Percentiles rank a stretch among this genome's conserved stretches.
phyloP scores from a whole-genome alignment of 1,140 invertebrate genomes.

The Trichoplusia ni region DNA sequence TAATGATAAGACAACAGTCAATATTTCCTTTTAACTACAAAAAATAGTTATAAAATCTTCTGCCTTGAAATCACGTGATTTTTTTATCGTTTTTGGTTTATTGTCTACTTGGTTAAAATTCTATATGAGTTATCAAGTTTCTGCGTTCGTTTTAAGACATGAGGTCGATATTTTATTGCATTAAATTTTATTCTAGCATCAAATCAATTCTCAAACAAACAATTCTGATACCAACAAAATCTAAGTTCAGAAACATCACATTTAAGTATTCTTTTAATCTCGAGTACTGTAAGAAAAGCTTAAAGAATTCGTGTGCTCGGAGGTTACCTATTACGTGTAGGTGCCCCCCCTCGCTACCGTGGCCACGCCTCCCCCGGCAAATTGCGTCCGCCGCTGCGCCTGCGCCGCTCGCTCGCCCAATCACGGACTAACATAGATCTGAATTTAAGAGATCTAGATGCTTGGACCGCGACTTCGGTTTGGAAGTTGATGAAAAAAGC shows the following conservation, averaged over 20 bases:
- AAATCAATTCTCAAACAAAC: too few species aligned
- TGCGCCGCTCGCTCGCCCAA: constrained; percentile 63
- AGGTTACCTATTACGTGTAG: constrained; percentile 24
- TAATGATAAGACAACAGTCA: too few species aligned
- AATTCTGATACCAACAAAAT: too few species aligned
- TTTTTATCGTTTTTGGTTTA: too few species aligned
- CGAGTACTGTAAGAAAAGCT: constrained; percentile 9
- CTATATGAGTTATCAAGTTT: too few species aligned
- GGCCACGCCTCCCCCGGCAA: constrained; percentile 51
- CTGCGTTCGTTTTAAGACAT: too few species aligned
- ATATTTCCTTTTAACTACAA: too few species aligned
- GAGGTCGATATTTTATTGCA: too few species aligned
- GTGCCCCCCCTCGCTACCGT: constrained; percentile 58
- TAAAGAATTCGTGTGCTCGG: constrained; percentile 17
- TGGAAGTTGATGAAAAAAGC: not conserved
- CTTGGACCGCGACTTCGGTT: constrained; percentile 18
- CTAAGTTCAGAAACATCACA: constrained; percentile 12
- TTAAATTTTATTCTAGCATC: too few species aligned
- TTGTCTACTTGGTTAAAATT: too few species aligned
- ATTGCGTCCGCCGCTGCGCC: constrained; percentile 50
- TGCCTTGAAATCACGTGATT: too few species aligned
- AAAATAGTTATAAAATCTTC: too few species aligned
- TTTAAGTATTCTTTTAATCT: constrained; percentile 5
- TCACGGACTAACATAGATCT: constrained; percentile 52
- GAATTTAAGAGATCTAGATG: constrained; percentile 47